Conservation (phyloP, 2,888 invertebrate species). For the Mellilla xanthometata region DNA sequence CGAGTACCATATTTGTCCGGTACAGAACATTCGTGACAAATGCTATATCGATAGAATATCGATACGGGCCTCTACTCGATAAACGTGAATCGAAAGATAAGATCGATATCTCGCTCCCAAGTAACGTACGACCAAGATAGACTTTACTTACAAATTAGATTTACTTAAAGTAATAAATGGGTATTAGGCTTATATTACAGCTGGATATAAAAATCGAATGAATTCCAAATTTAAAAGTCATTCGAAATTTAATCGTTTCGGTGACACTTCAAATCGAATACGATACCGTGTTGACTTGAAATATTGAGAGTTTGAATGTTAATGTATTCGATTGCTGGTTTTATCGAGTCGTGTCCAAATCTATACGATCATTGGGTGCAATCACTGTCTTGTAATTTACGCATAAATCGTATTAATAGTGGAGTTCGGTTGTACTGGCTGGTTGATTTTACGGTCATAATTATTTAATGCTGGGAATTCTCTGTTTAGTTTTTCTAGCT, state of each 20-base stretch:
- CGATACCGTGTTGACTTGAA: constrained; percentile 3
- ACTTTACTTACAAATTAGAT: constrained; percentile 41
- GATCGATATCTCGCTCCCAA: constrained; percentile 65
- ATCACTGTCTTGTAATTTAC: constrained; percentile 2
- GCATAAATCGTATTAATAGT: neutral
- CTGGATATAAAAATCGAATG: constrained; percentile 9
- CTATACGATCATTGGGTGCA: neutral
- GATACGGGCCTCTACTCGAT: constrained; percentile 63
- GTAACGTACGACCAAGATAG: constrained; percentile 58
- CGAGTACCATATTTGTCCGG: constrained; percentile 29
- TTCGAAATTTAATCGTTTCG: constrained; percentile 16
- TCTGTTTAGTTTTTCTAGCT: too few species aligned
- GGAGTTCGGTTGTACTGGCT: neutral
- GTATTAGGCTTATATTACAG: constrained; percentile 5
- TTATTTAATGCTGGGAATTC: neutral
- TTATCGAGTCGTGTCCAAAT: constrained; percentile 5
- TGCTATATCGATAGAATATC: constrained; percentile 64
- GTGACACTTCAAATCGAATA: constrained; percentile 15
- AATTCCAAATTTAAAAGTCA: constrained; percentile 5
- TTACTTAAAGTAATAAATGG: constrained; percentile 18
- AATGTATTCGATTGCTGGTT: constrained; percentile 4
- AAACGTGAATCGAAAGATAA: constrained; percentile 71
- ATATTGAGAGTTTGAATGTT: constrained; percentile 6
- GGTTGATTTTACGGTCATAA: neutral
- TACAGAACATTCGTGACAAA: constrained; percentile 70